A percentile compares a stretch with the other conserved stretches of the same genome.
phyloP scores from a whole-genome alignment of 2,888 invertebrate genomes.

The Caradrina clavipalpis region DNA sequence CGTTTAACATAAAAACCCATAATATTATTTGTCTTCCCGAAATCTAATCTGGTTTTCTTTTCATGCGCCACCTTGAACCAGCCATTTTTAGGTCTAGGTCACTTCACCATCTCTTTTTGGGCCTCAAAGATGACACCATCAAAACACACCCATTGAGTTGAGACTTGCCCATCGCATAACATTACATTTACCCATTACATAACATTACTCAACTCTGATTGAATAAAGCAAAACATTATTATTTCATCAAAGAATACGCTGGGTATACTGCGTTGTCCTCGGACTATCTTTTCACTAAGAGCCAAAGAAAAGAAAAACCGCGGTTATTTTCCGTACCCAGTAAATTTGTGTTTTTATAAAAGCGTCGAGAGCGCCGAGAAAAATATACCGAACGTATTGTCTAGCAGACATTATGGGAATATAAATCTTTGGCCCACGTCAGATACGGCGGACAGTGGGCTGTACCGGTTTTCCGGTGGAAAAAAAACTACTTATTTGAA shows the following conservation, averaged over 20 bases:
- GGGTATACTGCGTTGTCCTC: constrained; percentile 37
- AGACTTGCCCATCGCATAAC: not conserved
- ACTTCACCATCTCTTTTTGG: too few species aligned
- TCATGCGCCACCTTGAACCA: too few species aligned
- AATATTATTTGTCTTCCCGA: too few species aligned
- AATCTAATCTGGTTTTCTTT: too few species aligned
- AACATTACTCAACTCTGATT: constrained; percentile 24
- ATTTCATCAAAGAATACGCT: constrained; percentile 46
- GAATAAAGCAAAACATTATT: constrained; percentile 41
- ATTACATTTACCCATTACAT: not conserved
- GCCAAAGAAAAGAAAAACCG: constrained; percentile 39
- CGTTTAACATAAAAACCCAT: too few species aligned
- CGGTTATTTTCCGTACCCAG: constrained; percentile 55
- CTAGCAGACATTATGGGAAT: constrained; percentile 68
- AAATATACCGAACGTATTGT: constrained; percentile 74
- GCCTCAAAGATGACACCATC: not conserved
- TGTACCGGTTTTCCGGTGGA: constrained; percentile 51
- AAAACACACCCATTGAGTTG: not conserved
- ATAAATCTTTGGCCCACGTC: constrained; percentile 75
- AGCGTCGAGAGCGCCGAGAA: constrained; percentile 64
- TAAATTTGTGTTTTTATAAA: constrained; percentile 64
- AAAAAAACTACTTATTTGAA: constrained; percentile 61
- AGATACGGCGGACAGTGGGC: constrained; percentile 69
- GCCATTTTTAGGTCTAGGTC: too few species aligned
- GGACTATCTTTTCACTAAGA: constrained; percentile 41